Evolutionary conservation across 2,113 vertebrate species (phyloP).

Genomic region (Trogon melanurus): DNA sequence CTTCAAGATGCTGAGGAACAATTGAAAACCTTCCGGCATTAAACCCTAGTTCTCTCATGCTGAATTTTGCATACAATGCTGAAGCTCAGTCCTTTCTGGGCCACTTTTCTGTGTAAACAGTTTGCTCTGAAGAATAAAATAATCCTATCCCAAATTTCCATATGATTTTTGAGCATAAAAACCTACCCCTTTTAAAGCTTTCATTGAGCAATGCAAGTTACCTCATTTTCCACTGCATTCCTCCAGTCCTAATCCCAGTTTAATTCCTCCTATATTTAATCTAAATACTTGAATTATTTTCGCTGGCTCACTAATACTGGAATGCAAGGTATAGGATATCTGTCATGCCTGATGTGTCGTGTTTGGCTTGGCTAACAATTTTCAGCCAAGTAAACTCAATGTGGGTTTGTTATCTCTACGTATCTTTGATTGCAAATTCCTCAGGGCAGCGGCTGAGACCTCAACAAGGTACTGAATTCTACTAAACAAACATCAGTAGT

Average conservation of each 20-base stretch:
- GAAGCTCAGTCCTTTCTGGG: background rate
- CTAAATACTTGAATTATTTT: background rate
- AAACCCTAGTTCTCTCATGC: background rate
- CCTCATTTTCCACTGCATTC: background rate
- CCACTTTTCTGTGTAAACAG: background rate
- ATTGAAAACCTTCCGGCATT: background rate
- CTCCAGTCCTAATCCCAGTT: background rate
- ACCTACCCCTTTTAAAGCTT: background rate
- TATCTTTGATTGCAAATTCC: conserved; percentile 37
- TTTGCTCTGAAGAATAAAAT: background rate
- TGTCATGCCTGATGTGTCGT: background rate
- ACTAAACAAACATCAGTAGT: background rate
- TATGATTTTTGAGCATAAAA: background rate
- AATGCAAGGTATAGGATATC: background rate
- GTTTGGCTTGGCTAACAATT: background rate
- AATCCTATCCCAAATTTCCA: background rate
- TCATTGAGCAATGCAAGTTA: background rate
- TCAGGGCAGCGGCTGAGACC: conserved; percentile 21
- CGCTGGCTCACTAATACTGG: background rate
- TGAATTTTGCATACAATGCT: background rate
- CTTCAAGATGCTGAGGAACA: background rate
- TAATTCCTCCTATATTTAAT: background rate
- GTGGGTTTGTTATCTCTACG: background rate
- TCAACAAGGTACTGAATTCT: conserved; percentile 7
- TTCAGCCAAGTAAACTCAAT: background rate